Base-by-base conservation (phyloP, 1,140 invertebrate species). In the Heliconius eleuchia region DNA sequence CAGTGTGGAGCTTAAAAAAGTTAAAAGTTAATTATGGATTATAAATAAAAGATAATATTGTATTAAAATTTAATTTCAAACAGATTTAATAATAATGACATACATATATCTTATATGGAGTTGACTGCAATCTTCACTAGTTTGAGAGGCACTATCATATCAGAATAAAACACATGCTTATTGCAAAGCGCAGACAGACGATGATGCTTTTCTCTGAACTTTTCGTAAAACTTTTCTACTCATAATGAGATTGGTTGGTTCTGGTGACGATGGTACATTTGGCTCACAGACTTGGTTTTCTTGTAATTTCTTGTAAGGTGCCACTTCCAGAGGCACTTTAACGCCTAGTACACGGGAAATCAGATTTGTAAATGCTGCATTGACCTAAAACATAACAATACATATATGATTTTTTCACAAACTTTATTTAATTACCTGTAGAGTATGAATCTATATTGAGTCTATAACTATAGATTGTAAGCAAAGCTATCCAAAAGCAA, bases 111-210 rank as follows among this genome's bases (percentile, higher is more conserved):
- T 37, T 37, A 37, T 37, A 37, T 37, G 34, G 34, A 37, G 34
- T 46, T 13, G 42, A 46, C 42, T 46, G 11, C 13, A 46, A 46
- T 1, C 42, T 13, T 46, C 1, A 9, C 1, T 13, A 46, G 42
- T 46, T 46, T 46, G 1, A 46, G 42, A 46, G 42, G 42, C 42
- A 13, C 42, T 46, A 37, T 46, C 9, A 11, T 0, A 46, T 13
- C 13, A 46, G 42, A 46, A 3, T 4, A 46, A 70, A 70, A 30
- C 23, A 30, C 5, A 30, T 71, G 16, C 46, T 34, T 89, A 94
- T 89, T 94, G 93, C 71, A 95, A 46, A 84, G 71, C 82, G 83
- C 94, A 95, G 76, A 95, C 87, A 39, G 92, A 89, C 0, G 94
- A 94, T 0, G 92, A 92, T 11, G 90, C 90, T 77, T 91, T 91